Base-by-base conservation (phyloP, 2,888 invertebrate species). In the Eupithecia pulchellata region DNA sequence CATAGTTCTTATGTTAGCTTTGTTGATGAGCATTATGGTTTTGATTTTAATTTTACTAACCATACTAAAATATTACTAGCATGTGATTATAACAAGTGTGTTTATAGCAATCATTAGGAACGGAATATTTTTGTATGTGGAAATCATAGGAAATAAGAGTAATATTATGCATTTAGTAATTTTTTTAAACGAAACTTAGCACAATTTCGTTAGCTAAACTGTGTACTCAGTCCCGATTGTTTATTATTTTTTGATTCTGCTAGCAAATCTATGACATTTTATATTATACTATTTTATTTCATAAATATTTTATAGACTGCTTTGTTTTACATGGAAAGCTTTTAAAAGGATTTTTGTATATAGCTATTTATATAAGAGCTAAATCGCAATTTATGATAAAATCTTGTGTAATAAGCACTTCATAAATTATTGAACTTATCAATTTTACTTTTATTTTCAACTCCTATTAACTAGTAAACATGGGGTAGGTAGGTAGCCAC, bases 61-160 rank as follows among this genome's bases (percentile, higher is more conserved):
- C 78, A 80, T 82, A 79, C 79, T 61, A 55, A 67, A 60, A 11
- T 61, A 82, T 79, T 78, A 77, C 75, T 81, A 82, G 81, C 82
- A 81, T 85, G 83, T 82, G 82, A 82, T 82, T 84, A 84, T 81
- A 84, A 80, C 81, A 74, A 77, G 87, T 89, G 89, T 89, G 89
- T 90, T 90, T 87, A 87, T 88, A 92, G 89, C 87, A 86, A 89
- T 87, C 89, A 86, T 85, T 87, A 91, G 89, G 88, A 88, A 86
- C 88, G 86, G 90, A 89, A 89, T 93, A 93, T 93, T 93, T 93
- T 93, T 93, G 87, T 93, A 93, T 91, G 87, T 91, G 86, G 85
- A 86, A 86, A 86, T 84, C 82, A 82, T 90, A 91, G 89, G 77
- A 81, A 75, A 68, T 91, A 91, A 88, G 89, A 72, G 82, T 84